A percentile compares a stretch with the other conserved stretches of the same genome.
Conservation (phyloP, 2,888 invertebrate species). For the Acanthosoma haemorrhoidale region DNA sequence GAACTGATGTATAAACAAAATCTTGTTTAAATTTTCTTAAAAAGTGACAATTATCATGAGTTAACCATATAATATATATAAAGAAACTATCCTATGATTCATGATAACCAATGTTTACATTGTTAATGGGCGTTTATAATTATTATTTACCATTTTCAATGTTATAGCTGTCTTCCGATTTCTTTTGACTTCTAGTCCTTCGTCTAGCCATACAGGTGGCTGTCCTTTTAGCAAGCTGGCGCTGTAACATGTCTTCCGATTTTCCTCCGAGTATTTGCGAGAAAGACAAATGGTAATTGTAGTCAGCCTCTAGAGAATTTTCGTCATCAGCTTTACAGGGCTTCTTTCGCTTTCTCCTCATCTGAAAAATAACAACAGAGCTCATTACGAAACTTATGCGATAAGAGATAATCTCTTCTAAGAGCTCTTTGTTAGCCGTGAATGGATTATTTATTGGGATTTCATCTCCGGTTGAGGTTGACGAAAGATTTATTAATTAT, state of each 20-base stretch:
- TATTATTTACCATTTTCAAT: neutral
- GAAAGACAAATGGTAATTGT: slow-evolving; percentile 12
- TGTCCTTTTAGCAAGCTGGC: neutral
- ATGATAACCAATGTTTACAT: neutral
- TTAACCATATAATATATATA: too few species aligned
- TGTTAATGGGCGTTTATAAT: neutral
- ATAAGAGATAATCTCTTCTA: too few species aligned
- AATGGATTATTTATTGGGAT: too few species aligned
- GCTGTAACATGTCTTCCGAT: slow-evolving; percentile 7
- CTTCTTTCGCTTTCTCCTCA: neutral
- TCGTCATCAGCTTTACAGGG: neutral
- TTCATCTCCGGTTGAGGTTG: too few species aligned
- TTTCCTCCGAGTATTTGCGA: slow-evolving; percentile 19
- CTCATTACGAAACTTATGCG: too few species aligned
- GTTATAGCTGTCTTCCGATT: neutral
- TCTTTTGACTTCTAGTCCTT: neutral
- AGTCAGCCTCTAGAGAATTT: neutral
- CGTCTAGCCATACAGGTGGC: neutral
- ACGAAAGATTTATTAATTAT: too few species aligned
- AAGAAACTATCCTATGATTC: too few species aligned
- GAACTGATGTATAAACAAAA: too few species aligned
- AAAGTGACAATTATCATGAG: too few species aligned
- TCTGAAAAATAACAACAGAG: neutral
- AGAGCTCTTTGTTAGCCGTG: too few species aligned
- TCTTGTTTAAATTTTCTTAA: too few species aligned